A percentile compares a stretch with the other conserved stretches of the same genome.
These are phyloP conservation scores for Hyles euphorbiae DNA, from an alignment of 1,140 invertebrate genomes.

Conservation along the genomic window DNA sequence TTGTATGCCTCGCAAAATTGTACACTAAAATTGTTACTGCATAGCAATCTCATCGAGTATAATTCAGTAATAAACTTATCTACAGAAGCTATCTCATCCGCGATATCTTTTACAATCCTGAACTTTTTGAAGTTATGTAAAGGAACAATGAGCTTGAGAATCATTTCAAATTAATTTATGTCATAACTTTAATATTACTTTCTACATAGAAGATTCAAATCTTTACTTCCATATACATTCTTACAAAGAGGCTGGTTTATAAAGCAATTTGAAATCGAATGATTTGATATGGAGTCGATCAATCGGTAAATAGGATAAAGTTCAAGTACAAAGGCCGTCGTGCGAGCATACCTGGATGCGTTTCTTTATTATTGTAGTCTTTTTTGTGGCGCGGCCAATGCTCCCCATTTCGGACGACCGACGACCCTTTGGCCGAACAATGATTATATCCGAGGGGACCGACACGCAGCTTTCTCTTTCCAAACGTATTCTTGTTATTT, in stretches of 20 bases:
- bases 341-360: constrained; percentile 58
- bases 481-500: constrained; percentile 39
- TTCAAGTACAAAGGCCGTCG: constrained; percentile 31
- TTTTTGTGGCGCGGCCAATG: constrained; percentile 52
- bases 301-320: constrained; percentile 28
- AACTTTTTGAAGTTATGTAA: no score
- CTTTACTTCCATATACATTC: no score
- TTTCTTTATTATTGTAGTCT: constrained; percentile 45
- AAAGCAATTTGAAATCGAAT: no score
- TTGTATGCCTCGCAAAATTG: neutral
- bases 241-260: no score
- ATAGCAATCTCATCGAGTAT: no score
- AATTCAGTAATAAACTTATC: no score
- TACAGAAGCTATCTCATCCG: no score
- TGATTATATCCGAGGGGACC: constrained; percentile 57
- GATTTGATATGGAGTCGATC: constrained; percentile 5
- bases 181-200: no score
- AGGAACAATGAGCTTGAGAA: no score
- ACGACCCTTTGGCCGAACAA: constrained; percentile 66
- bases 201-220: no score
- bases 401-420: constrained; percentile 63
- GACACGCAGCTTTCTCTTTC: constrained; percentile 63
- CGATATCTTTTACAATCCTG: no score
- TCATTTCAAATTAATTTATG: no score
- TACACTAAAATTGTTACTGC: neutral